Conservation (phyloP, 2,113 vertebrate genomes). For the Mungos mungo region DNA sequence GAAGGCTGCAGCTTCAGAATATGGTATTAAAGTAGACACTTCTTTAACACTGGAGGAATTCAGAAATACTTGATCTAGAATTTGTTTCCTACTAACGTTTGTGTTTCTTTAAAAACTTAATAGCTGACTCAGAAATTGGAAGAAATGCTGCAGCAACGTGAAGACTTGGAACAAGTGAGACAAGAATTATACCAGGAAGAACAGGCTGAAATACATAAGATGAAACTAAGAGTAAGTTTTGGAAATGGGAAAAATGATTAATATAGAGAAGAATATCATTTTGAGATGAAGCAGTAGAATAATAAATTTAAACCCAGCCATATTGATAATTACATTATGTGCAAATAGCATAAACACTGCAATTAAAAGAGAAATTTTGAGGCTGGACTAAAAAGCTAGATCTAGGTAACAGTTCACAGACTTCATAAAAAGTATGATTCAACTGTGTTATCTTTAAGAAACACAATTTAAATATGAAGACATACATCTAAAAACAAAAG, state of each 20-base stretch:
- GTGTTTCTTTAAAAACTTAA: conserved; percentile 30
- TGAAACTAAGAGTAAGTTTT: conserved; percentile 88
- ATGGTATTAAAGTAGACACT: conserved; percentile 81
- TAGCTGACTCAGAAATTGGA: conserved; percentile 88
- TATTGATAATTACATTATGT: neutral
- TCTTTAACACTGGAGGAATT: neutral
- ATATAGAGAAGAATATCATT: neutral
- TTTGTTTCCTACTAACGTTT: conserved; percentile 19
- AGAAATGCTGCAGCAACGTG: conserved; percentile 84
- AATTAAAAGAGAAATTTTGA: neutral
- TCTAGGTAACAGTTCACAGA: neutral
- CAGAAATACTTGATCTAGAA: neutral
- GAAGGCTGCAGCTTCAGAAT: conserved; percentile 88
- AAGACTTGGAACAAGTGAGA: conserved; percentile 89
- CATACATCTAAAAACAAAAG: neutral
- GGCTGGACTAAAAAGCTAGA: neutral
- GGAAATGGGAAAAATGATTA: neutral
- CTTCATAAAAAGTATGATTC: neutral
- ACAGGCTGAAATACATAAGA: conserved; percentile 85
- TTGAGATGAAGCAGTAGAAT: neutral
- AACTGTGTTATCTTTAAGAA: neutral
- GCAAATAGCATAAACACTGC: neutral
- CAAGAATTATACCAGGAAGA: conserved; percentile 92
- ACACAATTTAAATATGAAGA: neutral
- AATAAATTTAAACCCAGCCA: neutral